These are phyloP conservation scores for Thumatha senex DNA, from an alignment of 2,888 invertebrate species.

Conservation along the genomic window DNA sequence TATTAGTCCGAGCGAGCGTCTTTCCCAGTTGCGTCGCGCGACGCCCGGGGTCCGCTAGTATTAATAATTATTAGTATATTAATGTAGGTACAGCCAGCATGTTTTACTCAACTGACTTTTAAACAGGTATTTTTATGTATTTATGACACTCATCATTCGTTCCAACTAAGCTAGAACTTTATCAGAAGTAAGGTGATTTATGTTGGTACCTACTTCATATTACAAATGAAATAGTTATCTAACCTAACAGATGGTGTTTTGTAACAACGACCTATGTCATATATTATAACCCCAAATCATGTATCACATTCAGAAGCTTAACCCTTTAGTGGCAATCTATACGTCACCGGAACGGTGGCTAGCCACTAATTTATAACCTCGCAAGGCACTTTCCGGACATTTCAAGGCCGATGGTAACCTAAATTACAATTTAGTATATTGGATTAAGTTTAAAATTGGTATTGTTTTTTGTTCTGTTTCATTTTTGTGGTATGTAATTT, in stretches of 20 bases:
- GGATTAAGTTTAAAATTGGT: conserved; percentile 13
- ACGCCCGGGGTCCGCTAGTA: no score
- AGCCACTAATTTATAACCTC: conserved; percentile 35
- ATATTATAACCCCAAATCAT: conserved; percentile 13
- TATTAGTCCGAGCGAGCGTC: no score
- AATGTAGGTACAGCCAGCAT: no score
- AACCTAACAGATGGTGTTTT: background rate
- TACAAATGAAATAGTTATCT: background rate
- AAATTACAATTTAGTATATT: conserved; percentile 25
- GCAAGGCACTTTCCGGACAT: conserved; percentile 16
- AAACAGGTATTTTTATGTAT: no score
- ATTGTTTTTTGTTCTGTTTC: conserved; percentile 12
- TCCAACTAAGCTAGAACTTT: no score
- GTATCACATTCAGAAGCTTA: conserved; percentile 19
- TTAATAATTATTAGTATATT: no score
- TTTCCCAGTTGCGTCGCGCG: no score
- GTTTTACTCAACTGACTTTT: no score
- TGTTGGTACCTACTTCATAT: background rate
- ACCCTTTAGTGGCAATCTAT: conserved; percentile 34
- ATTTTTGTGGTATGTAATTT: conserved; percentile 14
- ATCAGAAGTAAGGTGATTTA: no score
- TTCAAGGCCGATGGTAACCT: conserved; percentile 29
- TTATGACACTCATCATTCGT: no score
- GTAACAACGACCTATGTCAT: background rate
- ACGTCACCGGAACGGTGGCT: conserved; percentile 23